Percentiles rank a stretch among this genome's conserved stretches.
These are phyloP conservation scores for Tinamus guttatus DNA, from an alignment of 2,113 vertebrate species.

Conservation along the genomic window DNA sequence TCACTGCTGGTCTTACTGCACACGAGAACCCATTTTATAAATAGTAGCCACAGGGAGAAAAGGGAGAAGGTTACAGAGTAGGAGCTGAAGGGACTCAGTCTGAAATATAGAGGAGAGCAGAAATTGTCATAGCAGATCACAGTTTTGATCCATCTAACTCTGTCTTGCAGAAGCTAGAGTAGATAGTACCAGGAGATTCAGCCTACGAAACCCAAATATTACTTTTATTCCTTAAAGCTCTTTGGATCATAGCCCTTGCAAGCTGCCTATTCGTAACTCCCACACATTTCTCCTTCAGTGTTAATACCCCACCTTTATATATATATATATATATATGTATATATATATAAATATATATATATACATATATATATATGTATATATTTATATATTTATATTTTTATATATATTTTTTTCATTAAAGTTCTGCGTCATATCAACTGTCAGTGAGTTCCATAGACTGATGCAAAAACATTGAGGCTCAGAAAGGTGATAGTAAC, in stretches of 20 bases:
- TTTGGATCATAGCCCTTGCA: not conserved
- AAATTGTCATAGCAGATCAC: not conserved
- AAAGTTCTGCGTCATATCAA: not conserved
- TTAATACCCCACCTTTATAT: no score
- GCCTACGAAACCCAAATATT: not conserved
- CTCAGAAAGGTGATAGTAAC: not conserved
- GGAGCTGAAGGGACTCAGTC: not conserved
- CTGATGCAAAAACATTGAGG: not conserved
- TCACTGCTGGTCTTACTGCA: not conserved
- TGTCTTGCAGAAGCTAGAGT: not conserved
- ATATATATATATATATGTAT: no score
- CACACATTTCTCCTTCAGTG: not conserved
- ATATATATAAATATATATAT: no score
- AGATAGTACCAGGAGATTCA: not conserved
- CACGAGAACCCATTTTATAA: not conserved
- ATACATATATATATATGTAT: no score
- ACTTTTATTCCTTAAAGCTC: not conserved
- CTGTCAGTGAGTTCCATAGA: not conserved
- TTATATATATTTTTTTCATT: rapidly evolving
- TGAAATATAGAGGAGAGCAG: not conserved
- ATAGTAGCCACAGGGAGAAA: not conserved
- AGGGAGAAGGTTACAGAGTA: not conserved
- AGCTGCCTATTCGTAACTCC: rapidly evolving
- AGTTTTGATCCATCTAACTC: not conserved
- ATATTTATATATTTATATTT: no score